Evolutionary conservation across 2,888 invertebrate species (phyloP).

Genomic region (Troglohyphantes excavatus): DNA sequence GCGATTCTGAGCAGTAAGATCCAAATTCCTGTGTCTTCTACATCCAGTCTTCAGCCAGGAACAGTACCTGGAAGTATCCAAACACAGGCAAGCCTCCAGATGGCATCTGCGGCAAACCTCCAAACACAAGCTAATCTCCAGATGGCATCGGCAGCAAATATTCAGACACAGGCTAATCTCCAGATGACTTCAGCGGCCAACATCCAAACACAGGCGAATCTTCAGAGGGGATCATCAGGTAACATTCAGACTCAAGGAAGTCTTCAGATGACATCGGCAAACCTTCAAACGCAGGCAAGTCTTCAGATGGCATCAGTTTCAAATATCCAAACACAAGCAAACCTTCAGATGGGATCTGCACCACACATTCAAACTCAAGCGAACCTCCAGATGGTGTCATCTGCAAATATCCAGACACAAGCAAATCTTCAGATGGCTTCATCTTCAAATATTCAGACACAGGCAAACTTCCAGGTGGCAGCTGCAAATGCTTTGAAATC

Average conservation of each 20-base stretch:
- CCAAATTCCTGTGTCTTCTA: neutral
- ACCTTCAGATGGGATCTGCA: neutral
- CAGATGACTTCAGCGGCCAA: neutral
- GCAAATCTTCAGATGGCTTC: neutral
- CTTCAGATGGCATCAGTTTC: neutral
- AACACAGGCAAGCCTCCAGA: neutral
- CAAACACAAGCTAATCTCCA: neutral
- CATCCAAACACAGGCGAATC: neutral
- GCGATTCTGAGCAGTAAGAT: neutral
- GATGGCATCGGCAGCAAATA: neutral
- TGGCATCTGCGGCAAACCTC: neutral
- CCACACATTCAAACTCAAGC: neutral
- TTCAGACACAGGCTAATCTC: neutral
- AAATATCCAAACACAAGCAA: neutral
- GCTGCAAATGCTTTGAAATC: constrained; percentile 6
- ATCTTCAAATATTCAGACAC: neutral
- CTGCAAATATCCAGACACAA: neutral
- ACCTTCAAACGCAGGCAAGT: neutral
- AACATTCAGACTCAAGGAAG: neutral
- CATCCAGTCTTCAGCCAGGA: neutral
- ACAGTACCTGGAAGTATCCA: neutral
- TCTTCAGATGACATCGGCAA: neutral
- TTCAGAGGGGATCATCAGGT: neutral
- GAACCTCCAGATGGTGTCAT: neutral
- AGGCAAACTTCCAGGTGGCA: neutral